Percentiles rank a stretch among this genome's conserved stretches.
phyloP scores from a whole-genome alignment of 2,113 vertebrate species.

The Podarcis raffonei region DNA sequence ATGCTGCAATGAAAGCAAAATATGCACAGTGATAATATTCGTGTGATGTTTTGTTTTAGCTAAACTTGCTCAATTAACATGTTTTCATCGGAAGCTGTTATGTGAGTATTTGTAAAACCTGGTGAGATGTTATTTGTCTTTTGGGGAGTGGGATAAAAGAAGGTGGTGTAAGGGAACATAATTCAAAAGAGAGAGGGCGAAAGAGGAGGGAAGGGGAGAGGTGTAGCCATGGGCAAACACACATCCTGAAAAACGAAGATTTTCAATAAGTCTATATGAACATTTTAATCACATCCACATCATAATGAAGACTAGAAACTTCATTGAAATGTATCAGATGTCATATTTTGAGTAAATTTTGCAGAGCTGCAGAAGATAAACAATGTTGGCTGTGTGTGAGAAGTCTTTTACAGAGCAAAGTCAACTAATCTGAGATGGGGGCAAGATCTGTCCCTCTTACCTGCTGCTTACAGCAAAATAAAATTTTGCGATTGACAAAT shows the following conservation, averaged over 20 bases:
- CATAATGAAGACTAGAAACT: background rate
- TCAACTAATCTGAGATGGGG: background rate
- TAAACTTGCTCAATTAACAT: background rate
- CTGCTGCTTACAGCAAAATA: slow-evolving; percentile 44
- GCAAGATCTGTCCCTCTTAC: background rate
- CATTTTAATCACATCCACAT: background rate
- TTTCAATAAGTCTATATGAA: background rate
- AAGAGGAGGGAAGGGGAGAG: background rate
- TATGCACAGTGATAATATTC: background rate
- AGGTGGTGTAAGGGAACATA: background rate
- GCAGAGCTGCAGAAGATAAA: background rate
- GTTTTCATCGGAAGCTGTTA: background rate
- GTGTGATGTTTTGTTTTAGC: background rate
- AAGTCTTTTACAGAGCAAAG: background rate
- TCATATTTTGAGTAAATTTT: background rate
- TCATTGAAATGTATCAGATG: background rate
- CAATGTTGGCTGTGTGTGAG: background rate
- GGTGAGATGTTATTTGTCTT: background rate
- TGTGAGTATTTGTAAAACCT: background rate
- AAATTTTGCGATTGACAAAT: slow-evolving; percentile 60
- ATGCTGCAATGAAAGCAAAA: background rate
- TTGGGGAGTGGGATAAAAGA: background rate
- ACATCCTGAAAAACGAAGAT: background rate
- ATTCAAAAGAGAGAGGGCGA: background rate
- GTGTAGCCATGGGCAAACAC: background rate